Evolutionary conservation across 2,113 vertebrate species (phyloP).

Genomic region (Oreochromis spilurus): DNA sequence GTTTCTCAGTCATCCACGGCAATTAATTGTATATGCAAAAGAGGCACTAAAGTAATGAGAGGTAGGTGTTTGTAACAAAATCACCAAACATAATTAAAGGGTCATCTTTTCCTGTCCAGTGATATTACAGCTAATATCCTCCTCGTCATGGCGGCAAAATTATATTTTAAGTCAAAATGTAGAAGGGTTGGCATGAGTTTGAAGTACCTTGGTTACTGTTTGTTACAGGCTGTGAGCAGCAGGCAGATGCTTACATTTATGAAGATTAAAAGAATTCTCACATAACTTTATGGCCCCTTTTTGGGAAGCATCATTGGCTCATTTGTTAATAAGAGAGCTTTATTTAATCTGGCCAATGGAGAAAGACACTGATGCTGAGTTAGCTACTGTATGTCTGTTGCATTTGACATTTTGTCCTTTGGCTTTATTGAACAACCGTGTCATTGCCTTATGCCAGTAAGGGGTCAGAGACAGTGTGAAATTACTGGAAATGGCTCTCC

Average conservation of each 20-base stretch:
- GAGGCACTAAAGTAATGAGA: neutral
- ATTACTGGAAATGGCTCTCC: conserved; percentile 66
- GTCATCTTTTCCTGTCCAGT: neutral
- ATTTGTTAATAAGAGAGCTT: neutral
- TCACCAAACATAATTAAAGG: neutral
- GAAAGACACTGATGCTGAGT: neutral
- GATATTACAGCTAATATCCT: neutral
- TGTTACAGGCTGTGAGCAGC: neutral
- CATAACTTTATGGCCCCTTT: neutral
- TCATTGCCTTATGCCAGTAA: conserved; percentile 61
- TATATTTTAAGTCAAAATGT: neutral
- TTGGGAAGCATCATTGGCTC: neutral
- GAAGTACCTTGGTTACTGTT: neutral
- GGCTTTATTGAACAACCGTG: conserved; percentile 58
- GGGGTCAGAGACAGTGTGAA: conserved; percentile 59
- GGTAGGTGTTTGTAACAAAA: neutral
- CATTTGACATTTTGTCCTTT: conserved; percentile 55
- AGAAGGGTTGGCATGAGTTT: neutral
- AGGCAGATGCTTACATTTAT: neutral
- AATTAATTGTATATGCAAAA: neutral
- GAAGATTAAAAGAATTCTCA: neutral
- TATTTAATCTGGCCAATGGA: neutral
- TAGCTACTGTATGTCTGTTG: conserved; percentile 12
- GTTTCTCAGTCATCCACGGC: neutral
- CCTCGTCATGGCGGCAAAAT: neutral